Evolutionary conservation across 2,888 invertebrate species (phyloP), one percentile per base, ranked within the genome.

Genomic region (Malthinus flaveolus): DNA sequence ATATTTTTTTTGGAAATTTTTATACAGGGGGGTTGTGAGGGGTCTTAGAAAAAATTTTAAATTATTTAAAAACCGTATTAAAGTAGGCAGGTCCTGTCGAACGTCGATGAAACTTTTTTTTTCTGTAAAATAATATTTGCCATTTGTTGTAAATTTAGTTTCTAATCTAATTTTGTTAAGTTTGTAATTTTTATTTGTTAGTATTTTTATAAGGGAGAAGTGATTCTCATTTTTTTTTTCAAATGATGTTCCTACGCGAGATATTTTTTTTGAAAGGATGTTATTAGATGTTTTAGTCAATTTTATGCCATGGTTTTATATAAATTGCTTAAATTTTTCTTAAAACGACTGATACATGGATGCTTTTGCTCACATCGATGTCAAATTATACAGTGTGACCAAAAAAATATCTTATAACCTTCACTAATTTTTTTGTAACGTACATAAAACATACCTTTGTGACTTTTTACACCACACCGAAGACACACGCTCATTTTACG

Each of bases 241-340:
- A 15, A 39, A 39, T 39, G 9, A 15, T n/a, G 23, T 15, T 42
- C 23, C 23, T 23, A 23, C 23, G 23, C 5, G 23, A 23, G 23
- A 23, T 23, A 23, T 23, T 23, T 23, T 23, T 23, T 23, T 23
- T 23, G 23, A 23, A 23, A 23, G 39, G 15, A 13, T 13, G 15
- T 42, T 23, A n/a, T 8, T 9, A n/a, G 23, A 42, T 15, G 7
- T 42, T 42, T 42, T 42, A 42, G 39, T 42, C 39, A 42, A 42
- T 42, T 7, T 15, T 39, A 42, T 42, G 39, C 39, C 39, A 42
- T 42, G 39, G 39, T 42, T 42, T 13, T 42, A 42, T 42, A 42
- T 23, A 23, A 23, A 23, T 23, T 23, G 39, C 23, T 42, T n/a
- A 15, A n/a, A 15, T 15, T 42, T 42, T 42, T 8, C 39, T 42